Base-by-base conservation (phyloP, 2,113 vertebrate genomes). In the Chionomys nivalis region DNA sequence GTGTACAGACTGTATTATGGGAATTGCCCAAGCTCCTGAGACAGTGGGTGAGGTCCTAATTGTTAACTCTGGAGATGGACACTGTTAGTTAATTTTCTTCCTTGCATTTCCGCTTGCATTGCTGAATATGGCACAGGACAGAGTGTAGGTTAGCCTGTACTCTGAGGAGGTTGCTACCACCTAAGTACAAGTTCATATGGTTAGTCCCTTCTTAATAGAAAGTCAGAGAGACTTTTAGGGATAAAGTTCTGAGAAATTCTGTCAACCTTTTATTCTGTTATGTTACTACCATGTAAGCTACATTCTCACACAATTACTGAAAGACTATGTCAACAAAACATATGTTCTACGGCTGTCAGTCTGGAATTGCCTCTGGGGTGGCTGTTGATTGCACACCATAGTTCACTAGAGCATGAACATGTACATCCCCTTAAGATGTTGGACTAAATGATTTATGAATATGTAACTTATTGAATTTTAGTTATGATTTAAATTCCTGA, bases 1-100 rank as follows among this genome's bases (percentile, higher is more conserved):
- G 82, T 81, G 9, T 89, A 77, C 89, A 96, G 91, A 91, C 72
- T 75, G 44, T 58, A 36, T 81, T 88, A 52, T 93, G 94, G 97
- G 49, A 97, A 90, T 42, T 97, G 97, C 87, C 73, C 83, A 61
- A 75, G 77, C 82, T 97, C 86, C 55, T 76, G 47, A 87, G 82
- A 79, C 65, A 95, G 66, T 83, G 49, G 70, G 66, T 42, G 47
- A 96, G 86, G 94, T 73, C 65, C 93, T 95, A 79, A 76, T 91
- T 89, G 55, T 96, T 95, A 89, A n/a, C 63, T 79, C 68, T 72
- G 31, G 65, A 96, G 61, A 94, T 65, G 47, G 73, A 52, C 58
- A 21, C 72, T 96, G 88, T 90, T 92, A 77, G 66, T 63, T 42
- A 83, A 65, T 36, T 28, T 78, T 81, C 47, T 93, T 49, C 7